Conservation (phyloP, 53 echinoderm and acorn worm species). For the Astropecten irregularis region DNA sequence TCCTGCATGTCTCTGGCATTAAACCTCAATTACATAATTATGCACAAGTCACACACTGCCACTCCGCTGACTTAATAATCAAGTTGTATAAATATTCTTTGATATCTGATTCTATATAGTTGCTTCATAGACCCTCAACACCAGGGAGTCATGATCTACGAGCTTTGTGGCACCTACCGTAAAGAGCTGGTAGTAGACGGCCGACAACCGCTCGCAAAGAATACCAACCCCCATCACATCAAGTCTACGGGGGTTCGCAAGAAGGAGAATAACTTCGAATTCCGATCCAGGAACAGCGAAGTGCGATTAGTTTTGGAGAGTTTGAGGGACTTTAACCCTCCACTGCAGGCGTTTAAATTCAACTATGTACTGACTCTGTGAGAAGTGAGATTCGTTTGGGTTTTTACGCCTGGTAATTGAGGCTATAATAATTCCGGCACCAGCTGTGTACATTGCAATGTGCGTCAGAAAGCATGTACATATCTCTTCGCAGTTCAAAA, state of each 20-base stretch:
- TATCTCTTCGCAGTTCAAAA: too few relatives aligned
- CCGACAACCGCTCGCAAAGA: slow-evolving; percentile 68
- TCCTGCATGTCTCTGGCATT: too few relatives aligned
- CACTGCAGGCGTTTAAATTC: slow-evolving; percentile 92
- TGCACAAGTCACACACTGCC: too few relatives aligned
- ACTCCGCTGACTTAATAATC: too few relatives aligned
- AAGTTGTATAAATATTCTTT: too few relatives aligned
- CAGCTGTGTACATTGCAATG: too few relatives aligned
- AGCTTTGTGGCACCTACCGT: slow-evolving; percentile 64
- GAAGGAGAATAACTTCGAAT: slow-evolving; percentile 94
- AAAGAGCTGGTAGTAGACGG: slow-evolving; percentile 91
- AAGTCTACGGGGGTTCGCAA: slow-evolving; percentile 80
- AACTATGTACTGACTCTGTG: slow-evolving; percentile 94
- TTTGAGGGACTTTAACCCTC: slow-evolving; percentile 62
- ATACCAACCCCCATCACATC: slow-evolving; percentile 80
- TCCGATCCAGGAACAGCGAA: slow-evolving; percentile 87
- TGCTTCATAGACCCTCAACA: slow-evolving; percentile 96
- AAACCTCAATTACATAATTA: too few relatives aligned
- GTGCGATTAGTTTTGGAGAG: slow-evolving; percentile 76
- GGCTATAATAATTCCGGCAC: too few relatives aligned
- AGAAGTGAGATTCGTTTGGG: not conserved
- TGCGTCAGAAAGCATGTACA: too few relatives aligned
- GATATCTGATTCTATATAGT: too few relatives aligned
- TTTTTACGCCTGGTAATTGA: too few relatives aligned
- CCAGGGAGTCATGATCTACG: slow-evolving; percentile 88